Evolutionary conservation across 2,797 vertebrate species (phyloP), one percentile per base, ranked within the genome.

Genomic region (Limosa lapponica): DNA sequence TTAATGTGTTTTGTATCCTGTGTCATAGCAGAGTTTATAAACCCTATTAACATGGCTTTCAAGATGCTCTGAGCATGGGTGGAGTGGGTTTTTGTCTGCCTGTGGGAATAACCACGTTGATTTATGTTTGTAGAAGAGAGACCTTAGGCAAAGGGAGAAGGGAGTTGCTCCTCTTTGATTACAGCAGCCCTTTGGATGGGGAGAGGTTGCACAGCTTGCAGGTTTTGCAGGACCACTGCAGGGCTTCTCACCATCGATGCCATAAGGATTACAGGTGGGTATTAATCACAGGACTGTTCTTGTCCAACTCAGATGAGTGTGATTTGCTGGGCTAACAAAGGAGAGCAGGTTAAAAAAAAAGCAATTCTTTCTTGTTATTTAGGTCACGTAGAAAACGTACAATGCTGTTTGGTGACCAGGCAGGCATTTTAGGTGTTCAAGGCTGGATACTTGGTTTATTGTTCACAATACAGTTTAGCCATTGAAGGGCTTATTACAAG

Each of bases 1-100:
- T 91, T 87, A 78, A 67, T 57, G 23, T 91, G 80, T 91, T 96
- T 77, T 77, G 13, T 85, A 82, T 57, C 30, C 28, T 0, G 0
- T 77, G 62, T 70, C 17, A 6, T 48, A 84, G 51, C 72, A 78
- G 59, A 52, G 70, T 77, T 91, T 90, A 72, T 49, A 94, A 90
- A 64, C 69, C 25, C 22, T 69, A 36, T 59, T 69, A 73, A 57
- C 9, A 20, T 48, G 51, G 62, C 39, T 90, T 96, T 93, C 90
- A 85, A 59, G 74, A 44, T 82, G 62, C 64, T 89, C 48, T 93
- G 81, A 85, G 55, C 48, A 37, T 64, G 71, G 73, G 70, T 55
- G 86, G 36, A 48, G 32, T 48, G 30, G 14, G 16, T 62, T 90
- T 95, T 87, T 64, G 52, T 83, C 44, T 88, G 51, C 83, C 67